Base-by-base conservation (phyloP, 2,113 vertebrate species). In the Pagrus major region DNA sequence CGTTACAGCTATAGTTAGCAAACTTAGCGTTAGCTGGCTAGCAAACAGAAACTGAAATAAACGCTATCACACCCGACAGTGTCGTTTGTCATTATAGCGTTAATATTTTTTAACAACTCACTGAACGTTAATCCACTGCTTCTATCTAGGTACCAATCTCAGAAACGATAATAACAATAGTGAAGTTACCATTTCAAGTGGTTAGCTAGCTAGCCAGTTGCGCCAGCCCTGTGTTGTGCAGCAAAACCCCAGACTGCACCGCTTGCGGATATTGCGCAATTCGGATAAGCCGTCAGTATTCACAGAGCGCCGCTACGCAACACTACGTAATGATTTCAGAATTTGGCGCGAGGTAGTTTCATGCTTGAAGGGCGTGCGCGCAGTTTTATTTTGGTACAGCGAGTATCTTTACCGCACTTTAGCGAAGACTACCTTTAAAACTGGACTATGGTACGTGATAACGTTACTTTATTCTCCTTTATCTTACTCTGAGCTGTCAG, bases 231-330 rank as follows among this genome's bases (percentile, higher is more conserved):
- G 73, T 88, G 83, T 90, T 89, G 73, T 91, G 83, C 73, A 85
- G 87, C 91, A 86, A 54, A 87, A 78, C 68, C 92, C 90, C 92
- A 91, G 84, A 94, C 88, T 93, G 93, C 94, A 90, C 89, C 55
- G 83, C 82, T 69, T 69, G 61, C 88, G 87, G 69, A 91, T 56
- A 67, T 90, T 86, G 82, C 90, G 89, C 66, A 91, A 82, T 23
- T 27, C 18, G 51, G 44, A 64, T 23, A 3, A 14, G 64, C n/a
- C 2, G 5, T 35, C 0, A 0, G 39, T 27, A 93, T 89, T 89
- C 89, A 84, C 71, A 25, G n/a, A 85, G 8, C 3, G 0, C 15
- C 35, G 18, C 0, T 79, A 52, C 90, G 89, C 6, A 61, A 27
- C 33, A 0, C 27, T 81, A 21, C 86, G 92, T 79, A n/a, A 6